phyloP scores from a whole-genome alignment of 2,113 vertebrate genomes.

The Diglossa brunneiventris region DNA sequence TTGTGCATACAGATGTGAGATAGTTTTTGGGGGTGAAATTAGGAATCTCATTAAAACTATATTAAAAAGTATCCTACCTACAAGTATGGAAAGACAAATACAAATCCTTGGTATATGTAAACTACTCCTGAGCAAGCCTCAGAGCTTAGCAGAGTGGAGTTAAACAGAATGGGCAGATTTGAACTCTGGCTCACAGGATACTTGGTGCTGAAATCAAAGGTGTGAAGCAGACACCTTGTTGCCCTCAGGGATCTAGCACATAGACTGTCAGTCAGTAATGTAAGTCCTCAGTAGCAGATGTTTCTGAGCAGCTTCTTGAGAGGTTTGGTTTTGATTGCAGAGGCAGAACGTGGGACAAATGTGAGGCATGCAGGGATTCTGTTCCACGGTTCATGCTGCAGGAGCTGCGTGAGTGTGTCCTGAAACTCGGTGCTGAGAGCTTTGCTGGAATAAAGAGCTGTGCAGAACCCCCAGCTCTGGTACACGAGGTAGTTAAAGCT shows the following conservation, averaged over 20 bases:
- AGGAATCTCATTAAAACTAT: not conserved
- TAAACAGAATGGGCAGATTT: not conserved
- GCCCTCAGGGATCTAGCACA: not conserved
- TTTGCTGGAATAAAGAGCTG: conserved; percentile 29
- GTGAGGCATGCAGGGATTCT: conserved; percentile 51
- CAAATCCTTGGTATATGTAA: not conserved
- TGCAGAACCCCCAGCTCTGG: not conserved
- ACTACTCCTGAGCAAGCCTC: not conserved
- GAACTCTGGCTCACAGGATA: not conserved
- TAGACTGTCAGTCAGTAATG: not conserved
- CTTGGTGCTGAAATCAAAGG: not conserved
- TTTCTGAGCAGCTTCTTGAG: not conserved
- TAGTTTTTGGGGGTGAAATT: not conserved
- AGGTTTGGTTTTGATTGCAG: conserved; percentile 57
- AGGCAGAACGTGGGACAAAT: conserved; percentile 54
- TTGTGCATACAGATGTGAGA: not conserved
- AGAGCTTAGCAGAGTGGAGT: not conserved
- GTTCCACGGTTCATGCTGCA: conserved; percentile 77
- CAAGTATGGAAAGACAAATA: not conserved
- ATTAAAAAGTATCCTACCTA: not conserved
- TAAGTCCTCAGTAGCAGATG: not conserved
- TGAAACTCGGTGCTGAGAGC: conserved; percentile 9
- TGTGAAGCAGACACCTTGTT: not conserved
- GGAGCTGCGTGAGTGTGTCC: conserved; percentile 68
- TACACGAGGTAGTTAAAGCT: conserved; percentile 53